These are phyloP conservation scores for Pseudopodoces humilis DNA, from an alignment of 2,113 vertebrate species.

Conservation along the genomic window DNA sequence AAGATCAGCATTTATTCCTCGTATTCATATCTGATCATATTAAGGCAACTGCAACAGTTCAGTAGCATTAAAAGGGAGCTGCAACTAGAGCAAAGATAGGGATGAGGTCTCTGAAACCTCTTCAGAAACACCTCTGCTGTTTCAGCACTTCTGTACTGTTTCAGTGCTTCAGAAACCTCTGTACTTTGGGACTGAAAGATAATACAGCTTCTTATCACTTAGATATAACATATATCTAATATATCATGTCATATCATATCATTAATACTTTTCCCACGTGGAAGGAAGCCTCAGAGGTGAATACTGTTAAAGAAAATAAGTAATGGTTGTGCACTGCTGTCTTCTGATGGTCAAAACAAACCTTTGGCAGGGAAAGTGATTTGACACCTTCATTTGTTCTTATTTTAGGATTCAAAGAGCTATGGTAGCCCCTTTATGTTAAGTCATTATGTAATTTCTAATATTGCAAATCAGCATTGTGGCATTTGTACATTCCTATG, in stretches of 20 bases:
- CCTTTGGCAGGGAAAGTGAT: background rate
- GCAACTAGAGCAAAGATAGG: background rate
- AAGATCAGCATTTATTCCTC: constrained; percentile 9
- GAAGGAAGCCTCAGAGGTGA: background rate
- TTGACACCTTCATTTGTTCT: background rate
- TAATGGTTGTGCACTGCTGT: background rate
- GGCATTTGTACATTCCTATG: background rate
- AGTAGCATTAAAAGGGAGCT: background rate
- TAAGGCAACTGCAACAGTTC: background rate
- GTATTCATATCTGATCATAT: background rate
- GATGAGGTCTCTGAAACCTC: background rate
- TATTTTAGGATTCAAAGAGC: background rate
- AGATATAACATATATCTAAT: background rate
- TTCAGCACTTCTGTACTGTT: background rate
- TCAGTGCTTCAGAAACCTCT: background rate
- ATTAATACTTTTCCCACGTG: background rate
- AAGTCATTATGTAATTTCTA: background rate
- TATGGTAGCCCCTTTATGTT: background rate
- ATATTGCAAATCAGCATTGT: background rate
- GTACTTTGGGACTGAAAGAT: background rate
- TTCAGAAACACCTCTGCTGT: background rate
- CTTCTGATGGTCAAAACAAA: background rate
- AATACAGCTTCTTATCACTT: background rate
- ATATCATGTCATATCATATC: background rate
- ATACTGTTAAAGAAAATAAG: background rate